A percentile compares a stretch with the other conserved stretches of the same genome.
Conservation (phyloP, 2,797 vertebrate genomes). For the Selene dorsalis region DNA sequence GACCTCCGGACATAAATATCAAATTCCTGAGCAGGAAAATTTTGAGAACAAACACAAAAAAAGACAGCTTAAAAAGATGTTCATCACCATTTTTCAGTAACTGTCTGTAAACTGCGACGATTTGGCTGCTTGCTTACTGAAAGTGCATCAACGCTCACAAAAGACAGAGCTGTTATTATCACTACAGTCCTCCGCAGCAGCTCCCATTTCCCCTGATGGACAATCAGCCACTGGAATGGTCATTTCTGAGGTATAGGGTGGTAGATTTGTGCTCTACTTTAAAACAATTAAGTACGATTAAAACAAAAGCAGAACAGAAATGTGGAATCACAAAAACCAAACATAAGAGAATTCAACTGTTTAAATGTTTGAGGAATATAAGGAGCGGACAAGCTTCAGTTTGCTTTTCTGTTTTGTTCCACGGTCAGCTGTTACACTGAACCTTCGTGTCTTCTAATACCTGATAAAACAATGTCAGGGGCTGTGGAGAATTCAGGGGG, state of each 20-base stretch:
- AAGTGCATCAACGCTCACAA: slow-evolving; percentile 54
- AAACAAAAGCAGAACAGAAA: background rate
- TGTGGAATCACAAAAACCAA: slow-evolving; percentile 22
- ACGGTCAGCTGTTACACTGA: background rate
- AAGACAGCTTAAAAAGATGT: slow-evolving; percentile 24
- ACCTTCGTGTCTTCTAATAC: slow-evolving; percentile 8
- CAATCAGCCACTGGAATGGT: slow-evolving; percentile 56
- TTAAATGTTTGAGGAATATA: slow-evolving; percentile 4
- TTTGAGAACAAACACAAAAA: slow-evolving; percentile 50
- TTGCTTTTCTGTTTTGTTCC: background rate
- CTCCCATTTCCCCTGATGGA: slow-evolving; percentile 10
- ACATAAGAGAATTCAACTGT: slow-evolving; percentile 19
- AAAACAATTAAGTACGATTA: slow-evolving; percentile 22
- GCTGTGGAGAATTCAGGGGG: slow-evolving; percentile 5
- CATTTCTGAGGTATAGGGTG: slow-evolving; percentile 58
- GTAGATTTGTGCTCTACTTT: slow-evolving; percentile 58
- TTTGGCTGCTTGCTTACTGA: slow-evolving; percentile 46
- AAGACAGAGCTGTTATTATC: background rate
- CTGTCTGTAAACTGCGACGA: slow-evolving; percentile 39
- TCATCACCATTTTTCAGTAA: slow-evolving; percentile 25
- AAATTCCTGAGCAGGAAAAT: slow-evolving; percentile 77
- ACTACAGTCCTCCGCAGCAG: slow-evolving; percentile 29
- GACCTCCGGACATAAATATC: slow-evolving; percentile 59
- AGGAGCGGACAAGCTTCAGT: background rate
- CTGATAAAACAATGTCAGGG: slow-evolving; percentile 1